These are phyloP conservation scores for Agrotis puta DNA, from an alignment of 2,888 invertebrate species.

Conservation along the genomic window DNA sequence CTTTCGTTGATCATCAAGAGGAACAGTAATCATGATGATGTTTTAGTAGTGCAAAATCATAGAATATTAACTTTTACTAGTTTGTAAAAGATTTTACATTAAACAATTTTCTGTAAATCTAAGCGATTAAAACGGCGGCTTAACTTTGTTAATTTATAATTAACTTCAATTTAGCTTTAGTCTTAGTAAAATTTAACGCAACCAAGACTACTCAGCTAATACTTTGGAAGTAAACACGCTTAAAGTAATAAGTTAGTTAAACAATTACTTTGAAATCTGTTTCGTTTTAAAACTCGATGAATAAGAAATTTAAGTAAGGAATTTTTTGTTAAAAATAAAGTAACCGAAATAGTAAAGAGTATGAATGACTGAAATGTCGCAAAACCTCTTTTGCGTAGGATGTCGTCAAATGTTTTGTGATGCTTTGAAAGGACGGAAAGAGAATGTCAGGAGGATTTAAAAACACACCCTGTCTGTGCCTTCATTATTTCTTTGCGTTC, in stretches of 20 bases:
- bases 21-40: neutral
- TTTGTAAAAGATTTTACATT: neutral
- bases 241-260: conserved; percentile 40
- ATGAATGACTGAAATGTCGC: too few relatives aligned
- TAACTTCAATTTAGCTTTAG: conserved; percentile 33
- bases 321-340: neutral
- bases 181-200: conserved; percentile 33
- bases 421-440: too few relatives aligned
- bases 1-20: neutral
- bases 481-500: too few relatives aligned
- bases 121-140: conserved; percentile 5
- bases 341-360: too few relatives aligned
- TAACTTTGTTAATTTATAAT: conserved; percentile 37
- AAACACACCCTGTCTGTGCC: too few relatives aligned
- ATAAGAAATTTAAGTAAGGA: conserved; percentile 2
- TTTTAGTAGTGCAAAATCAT: neutral
- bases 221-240: conserved; percentile 50
- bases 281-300: conserved; percentile 37
- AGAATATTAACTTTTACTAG: neutral
- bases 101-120: neutral
- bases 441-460: too few relatives aligned
- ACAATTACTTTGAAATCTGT: conserved; percentile 32
- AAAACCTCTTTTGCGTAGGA: too few relatives aligned
- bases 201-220: conserved; percentile 38
- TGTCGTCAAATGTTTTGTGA: too few relatives aligned